phyloP scores from a whole-genome alignment of 2,797 vertebrate genomes.

The Potorous gilbertii region DNA sequence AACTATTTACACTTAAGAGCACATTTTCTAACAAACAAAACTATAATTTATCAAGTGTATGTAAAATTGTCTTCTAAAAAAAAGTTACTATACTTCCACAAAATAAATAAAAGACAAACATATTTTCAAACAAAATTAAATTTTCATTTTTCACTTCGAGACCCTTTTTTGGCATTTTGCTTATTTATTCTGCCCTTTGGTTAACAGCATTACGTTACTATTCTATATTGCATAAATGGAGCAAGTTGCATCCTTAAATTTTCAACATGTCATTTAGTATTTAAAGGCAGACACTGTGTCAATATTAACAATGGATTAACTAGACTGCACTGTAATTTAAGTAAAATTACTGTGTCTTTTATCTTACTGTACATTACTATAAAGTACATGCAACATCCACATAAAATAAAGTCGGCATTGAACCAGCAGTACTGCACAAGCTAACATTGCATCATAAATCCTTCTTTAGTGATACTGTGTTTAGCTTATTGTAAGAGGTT shows the following conservation, averaged over 20 bases:
- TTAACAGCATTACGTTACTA: constrained; percentile 84
- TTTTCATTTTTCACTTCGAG: constrained; percentile 83
- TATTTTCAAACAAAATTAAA: constrained; percentile 86
- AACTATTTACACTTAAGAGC: constrained; percentile 94
- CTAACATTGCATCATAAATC: constrained; percentile 78
- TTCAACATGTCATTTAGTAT: constrained; percentile 77
- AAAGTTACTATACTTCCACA: constrained; percentile 87
- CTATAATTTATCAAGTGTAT: constrained; percentile 89
- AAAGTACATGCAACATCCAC: constrained; percentile 81
- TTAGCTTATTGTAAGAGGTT: constrained; percentile 86
- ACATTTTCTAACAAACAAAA: constrained; percentile 88
- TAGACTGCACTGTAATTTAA: constrained; percentile 84
- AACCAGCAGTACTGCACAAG: constrained; percentile 69
- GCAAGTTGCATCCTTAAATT: constrained; percentile 75
- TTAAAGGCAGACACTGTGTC: constrained; percentile 81
- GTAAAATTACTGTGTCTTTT: constrained; percentile 85
- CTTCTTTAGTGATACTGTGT: constrained; percentile 82
- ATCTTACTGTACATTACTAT: constrained; percentile 71
- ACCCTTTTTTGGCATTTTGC: constrained; percentile 86
- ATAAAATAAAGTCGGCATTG: constrained; percentile 63
- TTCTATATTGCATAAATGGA: constrained; percentile 82
- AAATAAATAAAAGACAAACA: constrained; percentile 91
- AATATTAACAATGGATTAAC: constrained; percentile 81
- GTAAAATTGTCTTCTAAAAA: constrained; percentile 87
- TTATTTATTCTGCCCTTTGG: constrained; percentile 85